Conservation (phyloP, 2,797 vertebrate species). For the Aulostomus chinensis region DNA sequence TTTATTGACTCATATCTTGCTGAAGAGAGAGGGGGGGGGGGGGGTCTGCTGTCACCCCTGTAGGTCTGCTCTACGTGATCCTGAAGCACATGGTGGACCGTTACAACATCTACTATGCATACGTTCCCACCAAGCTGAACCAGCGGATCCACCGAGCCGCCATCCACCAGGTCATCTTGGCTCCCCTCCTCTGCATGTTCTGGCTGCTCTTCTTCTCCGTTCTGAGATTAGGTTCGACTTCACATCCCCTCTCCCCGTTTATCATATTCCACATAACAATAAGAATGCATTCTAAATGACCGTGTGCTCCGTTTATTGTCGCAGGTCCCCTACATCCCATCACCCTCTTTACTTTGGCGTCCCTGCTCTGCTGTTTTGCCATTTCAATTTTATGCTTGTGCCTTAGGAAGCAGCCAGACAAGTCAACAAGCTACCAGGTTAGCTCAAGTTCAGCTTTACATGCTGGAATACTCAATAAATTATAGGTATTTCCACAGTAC, state of each 20-base stretch:
- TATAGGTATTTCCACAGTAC: background rate
- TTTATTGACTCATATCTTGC: no score
- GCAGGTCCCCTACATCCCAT: constrained; percentile 87
- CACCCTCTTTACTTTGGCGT: constrained; percentile 88
- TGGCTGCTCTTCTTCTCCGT: constrained; percentile 98
- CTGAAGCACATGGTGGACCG: constrained; percentile 97
- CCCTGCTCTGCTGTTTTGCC: constrained; percentile 82
- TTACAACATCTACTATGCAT: constrained; percentile 98
- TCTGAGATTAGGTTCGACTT: constrained; percentile 86
- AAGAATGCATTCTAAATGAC: background rate
- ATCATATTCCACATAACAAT: background rate
- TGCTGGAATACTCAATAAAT: background rate
- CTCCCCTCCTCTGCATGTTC: constrained; percentile 93
- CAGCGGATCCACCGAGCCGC: constrained; percentile 90
- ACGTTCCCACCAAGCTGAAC: constrained; percentile 92
- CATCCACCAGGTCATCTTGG: constrained; percentile 89
- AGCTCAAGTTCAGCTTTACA: constrained; percentile 28
- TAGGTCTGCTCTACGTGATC: constrained; percentile 92
- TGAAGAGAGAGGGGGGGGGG: no score
- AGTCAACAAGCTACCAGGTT: constrained; percentile 88
- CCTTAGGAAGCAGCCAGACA: constrained; percentile 85
- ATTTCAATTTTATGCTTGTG: constrained; percentile 86
- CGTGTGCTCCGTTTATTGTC: background rate
- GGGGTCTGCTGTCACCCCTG: background rate
- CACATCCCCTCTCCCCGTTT: background rate